Evolutionary conservation across 30 jellyfish, hydroid and myxozoan genomes (phyloP), one percentile per base, ranked within the genome.

Genomic region (Aurelia aurita complex sp. Pacific): DNA sequence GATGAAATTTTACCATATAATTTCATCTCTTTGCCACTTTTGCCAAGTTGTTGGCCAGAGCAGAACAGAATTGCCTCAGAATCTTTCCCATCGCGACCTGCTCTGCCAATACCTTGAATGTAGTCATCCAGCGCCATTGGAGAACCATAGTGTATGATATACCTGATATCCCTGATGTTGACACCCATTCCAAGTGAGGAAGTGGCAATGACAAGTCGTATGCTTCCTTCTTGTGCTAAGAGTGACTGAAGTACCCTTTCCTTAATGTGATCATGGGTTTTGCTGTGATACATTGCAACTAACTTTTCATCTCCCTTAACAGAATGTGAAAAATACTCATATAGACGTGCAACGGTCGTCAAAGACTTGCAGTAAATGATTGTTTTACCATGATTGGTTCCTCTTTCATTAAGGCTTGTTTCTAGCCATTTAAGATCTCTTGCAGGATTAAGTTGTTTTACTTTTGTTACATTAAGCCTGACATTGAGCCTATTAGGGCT

Each of bases 131-230:
- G 4, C 5, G 34, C 5, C 43, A 67, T 15, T 67, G 77, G 77
- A 15, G 77, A n/a, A n/a, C 77, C 77, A 67, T 15, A 2, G 43
- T 67, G 77, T 15, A 67, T 67, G 43, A 67, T 32, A 67, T 67
- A 67, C 46, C 77, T 67, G 43, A 67, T 15, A 32, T 67, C 77
- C 38, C 43, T n/a, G 17, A 67, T 67, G 43, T 67, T 32, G 43
- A 67, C 77, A 67, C 77, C 77, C 77, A 67, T 67, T n/a, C 34
- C 77, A 67, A 67, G 77, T 67, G 77, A 67, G 38, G 77, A 15
- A 32, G 77, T 67, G 43, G 77, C 77, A 67, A 67, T 32, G 34
- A 67, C 77, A 67, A 67, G 76, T 10, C 76, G 70, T 61, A 61
- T 61, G 33, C 70, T 61, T 61, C 70, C 70, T 61, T 61, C 70